A percentile compares a stretch with the other conserved stretches of the same genome.
phyloP scores from a whole-genome alignment of 2,888 invertebrate genomes.

The Leptogaster cylindrica region DNA sequence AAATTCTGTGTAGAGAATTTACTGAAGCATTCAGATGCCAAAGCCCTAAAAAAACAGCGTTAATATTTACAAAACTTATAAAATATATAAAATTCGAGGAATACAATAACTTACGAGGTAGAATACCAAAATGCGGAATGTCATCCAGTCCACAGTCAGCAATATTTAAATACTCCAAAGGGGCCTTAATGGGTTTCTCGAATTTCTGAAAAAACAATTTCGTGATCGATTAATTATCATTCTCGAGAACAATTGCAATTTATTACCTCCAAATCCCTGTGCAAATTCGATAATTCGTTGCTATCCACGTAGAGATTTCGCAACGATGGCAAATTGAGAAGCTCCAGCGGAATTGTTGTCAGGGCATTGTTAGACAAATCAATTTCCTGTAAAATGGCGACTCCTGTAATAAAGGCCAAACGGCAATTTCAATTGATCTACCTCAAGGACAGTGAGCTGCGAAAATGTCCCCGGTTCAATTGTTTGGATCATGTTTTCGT shows the following conservation, averaged over 20 bases:
- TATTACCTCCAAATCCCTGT: conserved; percentile 53
- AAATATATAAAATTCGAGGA: neutral
- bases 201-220: conserved; percentile 49
- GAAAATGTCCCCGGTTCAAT: conserved; percentile 60
- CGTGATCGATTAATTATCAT: too few species aligned
- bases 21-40: conserved; percentile 69
- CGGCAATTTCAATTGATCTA: conserved; percentile 48
- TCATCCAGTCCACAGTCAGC: conserved; percentile 67
- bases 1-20: conserved; percentile 63
- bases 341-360: conserved; percentile 58
- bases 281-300: conserved; percentile 56
- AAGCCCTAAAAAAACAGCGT: conserved; percentile 58
- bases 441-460: conserved; percentile 58
- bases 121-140: conserved; percentile 68
- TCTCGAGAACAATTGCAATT: too few species aligned
- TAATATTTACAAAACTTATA: neutral
- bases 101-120: conserved; percentile 62
- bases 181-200: conserved; percentile 66
- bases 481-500: conserved; percentile 61
- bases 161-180: conserved; percentile 67
- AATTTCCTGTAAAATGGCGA: conserved; percentile 56
- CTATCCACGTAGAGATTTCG: conserved; percentile 68
- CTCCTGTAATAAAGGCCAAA: neutral
- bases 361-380: conserved; percentile 61
- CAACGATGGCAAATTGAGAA: conserved; percentile 66